Percentiles rank a stretch among this genome's conserved stretches.
Evolutionary conservation across 2,888 invertebrate species (phyloP).

Genomic region (Pantelozetes paolii): DNA sequence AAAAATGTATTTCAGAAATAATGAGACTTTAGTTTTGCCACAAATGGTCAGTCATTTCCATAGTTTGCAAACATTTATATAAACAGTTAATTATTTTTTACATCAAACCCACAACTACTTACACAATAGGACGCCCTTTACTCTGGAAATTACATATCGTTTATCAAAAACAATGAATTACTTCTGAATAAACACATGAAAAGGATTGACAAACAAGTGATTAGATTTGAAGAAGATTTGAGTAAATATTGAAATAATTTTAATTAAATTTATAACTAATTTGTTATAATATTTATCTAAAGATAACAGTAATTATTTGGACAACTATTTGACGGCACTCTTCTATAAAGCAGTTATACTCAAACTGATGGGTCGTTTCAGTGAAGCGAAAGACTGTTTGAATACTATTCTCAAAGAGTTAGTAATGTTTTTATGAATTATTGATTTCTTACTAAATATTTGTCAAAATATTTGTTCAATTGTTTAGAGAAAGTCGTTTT

Average conservation of each 20-base stretch:
- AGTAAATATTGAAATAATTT: slow-evolving; percentile 13
- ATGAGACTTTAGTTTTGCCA: slow-evolving; percentile 34
- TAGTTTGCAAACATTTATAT: not conserved
- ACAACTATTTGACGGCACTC: slow-evolving; percentile 35
- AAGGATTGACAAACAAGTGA: slow-evolving; percentile 23
- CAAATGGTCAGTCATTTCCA: slow-evolving; percentile 33
- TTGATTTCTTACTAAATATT: not conserved
- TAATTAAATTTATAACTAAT: not conserved
- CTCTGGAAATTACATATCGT: slow-evolving; percentile 18
- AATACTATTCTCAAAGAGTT: slow-evolving; percentile 29
- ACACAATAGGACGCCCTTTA: slow-evolving; percentile 19
- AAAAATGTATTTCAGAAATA: slow-evolving; percentile 31
- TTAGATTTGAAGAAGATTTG: slow-evolving; percentile 10
- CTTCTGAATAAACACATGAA: slow-evolving; percentile 17
- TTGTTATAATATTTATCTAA: not conserved
- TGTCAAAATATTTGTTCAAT: not conserved
- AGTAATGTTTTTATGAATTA: not conserved
- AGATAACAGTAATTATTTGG: slow-evolving; percentile 16
- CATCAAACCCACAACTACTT: not conserved
- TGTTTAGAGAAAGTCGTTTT: slow-evolving; percentile 17
- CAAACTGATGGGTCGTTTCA: not conserved
- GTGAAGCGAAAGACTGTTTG: slow-evolving; percentile 32
- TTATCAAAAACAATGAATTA: slow-evolving; percentile 4
- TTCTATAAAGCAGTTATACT: slow-evolving; percentile 35
- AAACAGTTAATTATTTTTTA: not conserved